phyloP scores from a whole-genome alignment of 2,888 invertebrate genomes.

The Caradrina clavipalpis region DNA sequence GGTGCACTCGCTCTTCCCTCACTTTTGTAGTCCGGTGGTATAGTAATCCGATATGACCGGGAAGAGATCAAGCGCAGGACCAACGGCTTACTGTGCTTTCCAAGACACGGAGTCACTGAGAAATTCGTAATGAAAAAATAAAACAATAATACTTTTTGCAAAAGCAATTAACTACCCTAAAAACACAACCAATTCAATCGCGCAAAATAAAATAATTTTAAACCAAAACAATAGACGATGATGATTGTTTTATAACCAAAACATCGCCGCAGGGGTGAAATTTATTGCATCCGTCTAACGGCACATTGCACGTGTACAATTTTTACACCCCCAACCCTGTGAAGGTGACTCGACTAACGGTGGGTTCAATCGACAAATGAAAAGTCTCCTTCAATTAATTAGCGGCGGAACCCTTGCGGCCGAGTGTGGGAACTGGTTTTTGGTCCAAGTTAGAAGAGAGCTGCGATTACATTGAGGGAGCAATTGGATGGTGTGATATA shows the following conservation, averaged over 20 bases:
- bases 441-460: slow-evolving; percentile 19
- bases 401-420: slow-evolving; percentile 73
- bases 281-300: slow-evolving; percentile 52
- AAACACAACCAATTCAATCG: too few species aligned
- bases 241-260: slow-evolving; percentile 21
- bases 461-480: background rate
- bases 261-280: slow-evolving; percentile 35
- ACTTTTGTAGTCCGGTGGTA: too few species aligned
- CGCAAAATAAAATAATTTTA: slow-evolving; percentile 11
- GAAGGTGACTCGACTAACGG: slow-evolving; percentile 60
- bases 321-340: slow-evolving; percentile 64
- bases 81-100: too few species aligned
- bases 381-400: slow-evolving; percentile 87
- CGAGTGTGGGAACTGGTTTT: slow-evolving; percentile 77
- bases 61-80: too few species aligned
- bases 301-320: slow-evolving; percentile 49
- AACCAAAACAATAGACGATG: background rate
- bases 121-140: too few species aligned
- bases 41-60: too few species aligned
- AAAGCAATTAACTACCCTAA: too few species aligned
- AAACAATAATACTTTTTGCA: too few species aligned
- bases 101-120: too few species aligned
- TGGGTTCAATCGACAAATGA: slow-evolving; percentile 78
- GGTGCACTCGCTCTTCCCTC: too few species aligned
- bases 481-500: too few species aligned